phyloP scores from a whole-genome alignment of 2,797 vertebrate species.

The Acipenser oxyrinchus region DNA sequence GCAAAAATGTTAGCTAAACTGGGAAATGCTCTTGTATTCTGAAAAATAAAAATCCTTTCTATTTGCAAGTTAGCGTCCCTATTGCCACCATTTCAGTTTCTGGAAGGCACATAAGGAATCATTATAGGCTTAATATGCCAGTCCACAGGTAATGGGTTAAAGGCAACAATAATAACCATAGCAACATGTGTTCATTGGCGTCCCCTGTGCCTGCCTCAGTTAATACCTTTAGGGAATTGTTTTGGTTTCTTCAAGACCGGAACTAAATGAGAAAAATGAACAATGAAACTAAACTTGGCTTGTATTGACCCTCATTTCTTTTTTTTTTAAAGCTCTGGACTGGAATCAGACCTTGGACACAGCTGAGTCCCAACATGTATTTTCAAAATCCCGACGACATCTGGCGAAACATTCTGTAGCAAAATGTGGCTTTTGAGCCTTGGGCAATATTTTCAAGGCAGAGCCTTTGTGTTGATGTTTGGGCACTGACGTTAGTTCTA shows the following conservation, averaged over 20 bases:
- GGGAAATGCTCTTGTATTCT: too few relatives aligned
- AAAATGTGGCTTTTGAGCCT: slow-evolving; percentile 1
- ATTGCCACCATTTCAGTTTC: too few relatives aligned
- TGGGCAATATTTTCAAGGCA: not conserved
- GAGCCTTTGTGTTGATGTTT: slow-evolving; percentile 6
- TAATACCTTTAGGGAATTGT: not conserved
- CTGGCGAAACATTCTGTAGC: slow-evolving; percentile 10
- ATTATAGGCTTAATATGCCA: too few relatives aligned
- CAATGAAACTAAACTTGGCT: not conserved
- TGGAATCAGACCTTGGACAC: not conserved
- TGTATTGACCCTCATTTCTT: not conserved
- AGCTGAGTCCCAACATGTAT: not conserved
- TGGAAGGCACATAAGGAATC: too few relatives aligned
- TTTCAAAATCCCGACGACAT: slow-evolving; percentile 7
- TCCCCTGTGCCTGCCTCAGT: too few relatives aligned
- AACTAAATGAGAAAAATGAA: not conserved
- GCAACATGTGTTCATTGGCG: too few relatives aligned
- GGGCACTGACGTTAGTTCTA: slow-evolving; percentile 6
- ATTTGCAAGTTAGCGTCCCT: too few relatives aligned
- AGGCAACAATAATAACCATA: too few relatives aligned
- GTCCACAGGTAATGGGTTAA: too few relatives aligned
- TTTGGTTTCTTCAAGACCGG: not conserved
- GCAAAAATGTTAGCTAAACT: too few relatives aligned
- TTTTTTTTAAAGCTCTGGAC: not conserved
- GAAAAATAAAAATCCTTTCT: too few relatives aligned